Evolutionary conservation across 2,113 vertebrate species (phyloP), one percentile per base, ranked within the genome.

Genomic region (Actinemys pallida): DNA sequence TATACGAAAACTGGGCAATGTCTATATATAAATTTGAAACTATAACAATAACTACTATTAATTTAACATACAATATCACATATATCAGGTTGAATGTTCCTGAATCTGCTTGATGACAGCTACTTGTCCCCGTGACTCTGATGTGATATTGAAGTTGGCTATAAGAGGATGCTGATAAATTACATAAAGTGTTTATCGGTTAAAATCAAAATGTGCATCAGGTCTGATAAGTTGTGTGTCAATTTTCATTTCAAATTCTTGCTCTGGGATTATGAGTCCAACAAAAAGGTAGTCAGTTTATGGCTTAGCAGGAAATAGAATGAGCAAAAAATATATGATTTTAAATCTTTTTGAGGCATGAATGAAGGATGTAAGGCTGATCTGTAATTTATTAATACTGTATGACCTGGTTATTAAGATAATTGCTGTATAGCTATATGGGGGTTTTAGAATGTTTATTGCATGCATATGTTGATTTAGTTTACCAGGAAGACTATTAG

Each of bases 341-440:
- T 89, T 84, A 59, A 87, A 79, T 50, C 1, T 2, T 85, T 92
- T 94, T 57, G 81, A 54, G 42, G 20, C 1, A 1, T 62, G 24
- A 76, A 17, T 86, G 20, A 10, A 49, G n/a, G 1, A 82, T 57
- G 8, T 24, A 83, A 24, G 35, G 47, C 31, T 80, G 56, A 83
- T 83, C 12, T 81, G 10, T 24, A 86, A 56, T 3, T 87, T 86
- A 39, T 0, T 2, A 87, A 81, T 0, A 0, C 31, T 54, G 19
- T 35, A 5, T 22, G 72, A 54, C 11, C 62, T 59, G 10, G 5
- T 39, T 35, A 45, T 12, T 39, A 2, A 79, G 5, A 17, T 62
- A 53, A 35, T 5, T 39, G 0, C 57, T 47, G 2, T 22, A 6
- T 42, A 14, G 6, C 20, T 86, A 4, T 87, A 6, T 6, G 45